A percentile compares a stretch with the other conserved stretches of the same genome.
Evolutionary conservation across 2,113 vertebrate species (phyloP).

Genomic region (Dasypus novemcinctus): DNA sequence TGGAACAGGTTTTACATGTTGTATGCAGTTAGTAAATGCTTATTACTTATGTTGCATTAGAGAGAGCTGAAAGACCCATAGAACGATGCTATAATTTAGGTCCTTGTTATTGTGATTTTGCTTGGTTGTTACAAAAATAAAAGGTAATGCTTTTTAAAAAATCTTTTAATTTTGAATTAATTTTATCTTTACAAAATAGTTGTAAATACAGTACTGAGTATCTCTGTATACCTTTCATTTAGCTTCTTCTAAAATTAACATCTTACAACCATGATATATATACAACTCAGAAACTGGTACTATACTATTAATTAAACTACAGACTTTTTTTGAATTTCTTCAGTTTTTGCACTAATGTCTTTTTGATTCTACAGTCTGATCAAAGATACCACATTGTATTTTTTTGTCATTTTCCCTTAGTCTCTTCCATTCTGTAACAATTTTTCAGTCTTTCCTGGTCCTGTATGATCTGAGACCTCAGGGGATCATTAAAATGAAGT

Average conservation of each 20-base stretch:
- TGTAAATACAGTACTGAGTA: neutral
- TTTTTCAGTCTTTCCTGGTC: too few species aligned
- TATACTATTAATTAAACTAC: too few species aligned
- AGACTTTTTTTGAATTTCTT: too few species aligned
- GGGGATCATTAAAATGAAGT: neutral
- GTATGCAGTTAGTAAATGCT: neutral
- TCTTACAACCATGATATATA: neutral
- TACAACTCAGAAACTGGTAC: too few species aligned
- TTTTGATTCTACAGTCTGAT: too few species aligned
- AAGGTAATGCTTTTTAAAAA: neutral
- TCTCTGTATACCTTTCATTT: neutral
- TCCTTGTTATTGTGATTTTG: neutral
- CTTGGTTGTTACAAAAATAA: too few species aligned
- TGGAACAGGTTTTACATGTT: neutral
- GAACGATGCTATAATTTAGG: neutral
- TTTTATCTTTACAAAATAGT: neutral
- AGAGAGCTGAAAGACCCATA: neutral
- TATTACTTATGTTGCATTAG: neutral
- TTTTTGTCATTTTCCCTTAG: too few species aligned
- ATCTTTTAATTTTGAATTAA: too few species aligned
- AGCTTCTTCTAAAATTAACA: neutral
- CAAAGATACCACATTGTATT: too few species aligned
- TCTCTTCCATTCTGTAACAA: too few species aligned
- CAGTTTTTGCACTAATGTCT: too few species aligned
- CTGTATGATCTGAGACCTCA: neutral